A percentile compares a stretch with the other conserved stretches of the same genome.
These are phyloP conservation scores for Motacilla alba DNA, from an alignment of 2,113 vertebrate species.

Conservation along the genomic window DNA sequence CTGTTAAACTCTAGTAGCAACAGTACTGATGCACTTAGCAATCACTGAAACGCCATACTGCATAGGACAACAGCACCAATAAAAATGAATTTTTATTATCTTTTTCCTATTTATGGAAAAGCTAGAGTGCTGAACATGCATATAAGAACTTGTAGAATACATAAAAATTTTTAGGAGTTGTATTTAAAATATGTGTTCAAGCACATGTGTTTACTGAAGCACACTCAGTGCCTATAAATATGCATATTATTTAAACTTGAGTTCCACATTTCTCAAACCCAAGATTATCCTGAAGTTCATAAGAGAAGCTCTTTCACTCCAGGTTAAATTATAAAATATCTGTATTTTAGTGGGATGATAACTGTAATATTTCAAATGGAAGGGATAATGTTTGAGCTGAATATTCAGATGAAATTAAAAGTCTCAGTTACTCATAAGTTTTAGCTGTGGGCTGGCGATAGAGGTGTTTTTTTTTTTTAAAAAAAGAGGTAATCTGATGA, in stretches of 20 bases:
- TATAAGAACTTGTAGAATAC: neutral
- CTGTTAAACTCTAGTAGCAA: neutral
- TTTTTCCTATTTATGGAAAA: neutral
- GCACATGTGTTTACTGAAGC: neutral
- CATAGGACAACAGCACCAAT: neutral
- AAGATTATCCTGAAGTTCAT: neutral
- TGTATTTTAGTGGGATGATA: neutral
- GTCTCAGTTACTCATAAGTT: neutral
- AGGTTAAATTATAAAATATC: neutral
- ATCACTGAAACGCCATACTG: neutral
- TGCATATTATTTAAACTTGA: neutral
- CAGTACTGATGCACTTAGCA: neutral
- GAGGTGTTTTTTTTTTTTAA: neutral
- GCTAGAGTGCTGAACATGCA: neutral
- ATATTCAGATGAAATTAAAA: neutral
- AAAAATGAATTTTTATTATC: neutral
- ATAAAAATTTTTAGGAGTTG: neutral
- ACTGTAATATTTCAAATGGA: neutral
- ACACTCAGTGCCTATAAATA: neutral
- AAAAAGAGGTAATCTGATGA: neutral
- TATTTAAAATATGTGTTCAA: neutral
- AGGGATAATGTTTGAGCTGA: neutral
- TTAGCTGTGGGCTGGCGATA: neutral
- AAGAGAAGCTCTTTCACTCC: neutral
- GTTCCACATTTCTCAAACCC: neutral